Percentiles rank a stretch among this genome's conserved stretches.
These are phyloP conservation scores for Hyperoodon ampullatus DNA, from an alignment of 2,113 vertebrate genomes.

Conservation along the genomic window DNA sequence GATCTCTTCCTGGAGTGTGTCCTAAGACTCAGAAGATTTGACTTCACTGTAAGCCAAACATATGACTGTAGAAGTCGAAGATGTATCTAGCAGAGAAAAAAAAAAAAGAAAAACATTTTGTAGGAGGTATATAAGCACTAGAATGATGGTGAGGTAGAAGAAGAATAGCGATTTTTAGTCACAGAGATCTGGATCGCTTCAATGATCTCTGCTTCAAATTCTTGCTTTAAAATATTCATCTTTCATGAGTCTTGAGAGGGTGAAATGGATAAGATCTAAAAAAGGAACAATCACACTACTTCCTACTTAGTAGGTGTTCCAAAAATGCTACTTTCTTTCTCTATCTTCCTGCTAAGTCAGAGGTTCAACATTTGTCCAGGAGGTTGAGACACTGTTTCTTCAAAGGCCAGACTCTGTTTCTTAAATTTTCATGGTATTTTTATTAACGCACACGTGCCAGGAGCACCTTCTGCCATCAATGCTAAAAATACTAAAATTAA, in stretches of 20 bases:
- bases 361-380: background rate
- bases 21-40: background rate
- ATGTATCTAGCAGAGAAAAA: background rate
- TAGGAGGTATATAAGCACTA: background rate
- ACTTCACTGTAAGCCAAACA: background rate
- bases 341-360: background rate
- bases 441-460: background rate
- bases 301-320: background rate
- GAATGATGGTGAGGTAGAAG: background rate
- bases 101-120: background rate
- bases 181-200: background rate
- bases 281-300: background rate
- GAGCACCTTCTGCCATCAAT: background rate
- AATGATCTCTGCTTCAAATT: background rate
- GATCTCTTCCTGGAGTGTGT: background rate
- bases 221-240: background rate
- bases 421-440: background rate
- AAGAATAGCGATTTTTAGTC: rapidly evolving
- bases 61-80: rapidly evolving
- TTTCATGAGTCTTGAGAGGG: background rate
- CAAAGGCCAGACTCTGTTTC: background rate
- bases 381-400: background rate
- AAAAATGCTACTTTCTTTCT: background rate
- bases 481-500: background rate
- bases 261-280: background rate